Evolutionary conservation across 1,140 invertebrate species (phyloP).

Genomic region (Apis cerana): DNA sequence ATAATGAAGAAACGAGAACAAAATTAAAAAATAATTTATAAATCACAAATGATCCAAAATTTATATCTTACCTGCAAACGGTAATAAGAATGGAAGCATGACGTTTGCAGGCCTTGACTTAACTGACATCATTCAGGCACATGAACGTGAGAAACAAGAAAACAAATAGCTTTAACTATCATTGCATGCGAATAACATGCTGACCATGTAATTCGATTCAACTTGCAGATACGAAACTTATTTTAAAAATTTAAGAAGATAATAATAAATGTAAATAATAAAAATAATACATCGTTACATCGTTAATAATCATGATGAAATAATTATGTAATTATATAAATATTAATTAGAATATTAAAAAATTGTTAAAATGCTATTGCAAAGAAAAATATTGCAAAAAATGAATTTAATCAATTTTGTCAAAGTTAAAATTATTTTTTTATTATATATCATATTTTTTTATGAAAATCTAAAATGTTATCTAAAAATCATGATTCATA

Average conservation of each 20-base stretch:
- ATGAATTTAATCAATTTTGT: too few relatives aligned
- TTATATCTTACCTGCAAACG: background rate
- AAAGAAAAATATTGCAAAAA: too few relatives aligned
- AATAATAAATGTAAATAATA: background rate
- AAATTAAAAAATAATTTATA: background rate
- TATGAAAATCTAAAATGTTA: too few relatives aligned
- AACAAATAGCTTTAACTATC: conserved; percentile 37
- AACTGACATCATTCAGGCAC: conserved; percentile 36
- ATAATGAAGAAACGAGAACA: background rate
- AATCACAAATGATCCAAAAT: background rate
- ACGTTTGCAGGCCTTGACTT: conserved; percentile 48
- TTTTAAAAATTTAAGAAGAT: background rate
- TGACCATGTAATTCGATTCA: conserved; percentile 47
- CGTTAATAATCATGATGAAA: too few relatives aligned
- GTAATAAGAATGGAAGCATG: background rate
- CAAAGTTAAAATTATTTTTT: too few relatives aligned
- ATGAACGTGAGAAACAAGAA: conserved; percentile 33
- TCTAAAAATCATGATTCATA: too few relatives aligned
- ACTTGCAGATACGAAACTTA: background rate
- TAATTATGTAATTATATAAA: too few relatives aligned
- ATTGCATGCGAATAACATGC: conserved; percentile 16
- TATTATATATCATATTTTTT: too few relatives aligned
- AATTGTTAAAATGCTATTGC: too few relatives aligned
- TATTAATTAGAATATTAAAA: too few relatives aligned
- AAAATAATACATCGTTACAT: too few relatives aligned